Evolutionary conservation across 1,140 invertebrate genomes (phyloP).

Genomic region (Brachystomella parvula): DNA sequence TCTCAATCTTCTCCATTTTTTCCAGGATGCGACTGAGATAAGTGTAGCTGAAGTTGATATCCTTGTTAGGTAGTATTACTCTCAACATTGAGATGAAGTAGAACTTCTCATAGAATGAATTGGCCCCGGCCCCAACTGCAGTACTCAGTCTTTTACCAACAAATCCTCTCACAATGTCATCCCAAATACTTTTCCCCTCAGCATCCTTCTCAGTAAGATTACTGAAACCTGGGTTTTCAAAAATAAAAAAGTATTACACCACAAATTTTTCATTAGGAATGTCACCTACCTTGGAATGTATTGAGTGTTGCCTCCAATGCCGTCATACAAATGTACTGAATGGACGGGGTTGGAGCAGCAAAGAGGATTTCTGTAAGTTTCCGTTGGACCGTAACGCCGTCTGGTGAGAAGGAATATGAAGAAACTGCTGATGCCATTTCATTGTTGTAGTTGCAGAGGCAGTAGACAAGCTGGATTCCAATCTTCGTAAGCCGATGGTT

Average conservation of each 20-base stretch:
- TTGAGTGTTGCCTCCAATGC: no score
- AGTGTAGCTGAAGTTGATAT: no score
- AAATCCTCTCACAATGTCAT: not conserved
- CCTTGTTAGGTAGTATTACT: no score
- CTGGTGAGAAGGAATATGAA: not conserved
- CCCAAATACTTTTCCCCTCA: not conserved
- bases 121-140: not conserved
- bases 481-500: no score
- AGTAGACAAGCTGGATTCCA: no score
- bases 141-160: not conserved
- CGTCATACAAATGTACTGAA: slow-evolving; percentile 5
- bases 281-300: no score
- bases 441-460: no score
- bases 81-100: not conserved
- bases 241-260: not conserved
- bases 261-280: no score
- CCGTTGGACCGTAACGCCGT: not conserved
- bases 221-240: not conserved
- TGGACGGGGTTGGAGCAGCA: not conserved
- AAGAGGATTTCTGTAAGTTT: slow-evolving; percentile 4
- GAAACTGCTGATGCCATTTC: not conserved
- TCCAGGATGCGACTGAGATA: not conserved
- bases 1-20: not conserved
- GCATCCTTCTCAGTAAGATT: no score
- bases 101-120: not conserved